phyloP scores from a whole-genome alignment of 2,113 vertebrate species.

The Xenopus borealis region DNA sequence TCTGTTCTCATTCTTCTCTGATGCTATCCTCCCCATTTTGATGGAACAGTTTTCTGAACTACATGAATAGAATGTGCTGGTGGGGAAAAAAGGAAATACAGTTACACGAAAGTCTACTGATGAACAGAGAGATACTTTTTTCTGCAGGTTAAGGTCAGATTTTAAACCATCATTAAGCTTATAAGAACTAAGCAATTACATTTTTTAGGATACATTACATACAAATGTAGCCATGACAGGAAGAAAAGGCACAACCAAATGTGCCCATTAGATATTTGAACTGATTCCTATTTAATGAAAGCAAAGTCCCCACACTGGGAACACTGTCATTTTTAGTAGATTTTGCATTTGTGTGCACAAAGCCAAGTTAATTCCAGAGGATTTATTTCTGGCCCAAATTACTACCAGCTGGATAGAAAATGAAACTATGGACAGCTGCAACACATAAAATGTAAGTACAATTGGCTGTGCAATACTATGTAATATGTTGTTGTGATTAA shows the following conservation, averaged over 20 bases:
- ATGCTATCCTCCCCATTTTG: slow-evolving; percentile 63
- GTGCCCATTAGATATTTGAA: not conserved
- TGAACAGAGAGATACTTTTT: not conserved
- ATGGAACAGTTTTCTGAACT: slow-evolving; percentile 23
- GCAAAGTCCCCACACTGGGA: not conserved
- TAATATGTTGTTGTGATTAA: not conserved
- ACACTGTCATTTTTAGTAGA: not conserved
- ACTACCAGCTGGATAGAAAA: not conserved
- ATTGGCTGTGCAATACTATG: not conserved
- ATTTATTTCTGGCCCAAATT: not conserved
- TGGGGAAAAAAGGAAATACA: slow-evolving; percentile 1
- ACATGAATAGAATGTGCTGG: slow-evolving; percentile 18
- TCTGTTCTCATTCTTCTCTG: slow-evolving; percentile 62
- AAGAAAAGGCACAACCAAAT: slow-evolving; percentile 15
- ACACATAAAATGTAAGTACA: not conserved
- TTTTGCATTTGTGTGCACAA: slow-evolving; percentile 21
- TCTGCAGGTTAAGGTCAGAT: not conserved
- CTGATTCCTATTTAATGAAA: slow-evolving; percentile 8
- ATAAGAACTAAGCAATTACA: slow-evolving; percentile 30
- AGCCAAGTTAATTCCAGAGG: not conserved
- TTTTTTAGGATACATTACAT: not conserved
- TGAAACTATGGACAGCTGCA: not conserved
- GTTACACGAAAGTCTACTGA: not conserved
- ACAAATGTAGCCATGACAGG: not conserved
- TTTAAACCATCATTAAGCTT: slow-evolving; percentile 2